A percentile compares a stretch with the other conserved stretches of the same genome.
phyloP scores from a whole-genome alignment of 2,888 invertebrate species.

The Adela reaumurella region DNA sequence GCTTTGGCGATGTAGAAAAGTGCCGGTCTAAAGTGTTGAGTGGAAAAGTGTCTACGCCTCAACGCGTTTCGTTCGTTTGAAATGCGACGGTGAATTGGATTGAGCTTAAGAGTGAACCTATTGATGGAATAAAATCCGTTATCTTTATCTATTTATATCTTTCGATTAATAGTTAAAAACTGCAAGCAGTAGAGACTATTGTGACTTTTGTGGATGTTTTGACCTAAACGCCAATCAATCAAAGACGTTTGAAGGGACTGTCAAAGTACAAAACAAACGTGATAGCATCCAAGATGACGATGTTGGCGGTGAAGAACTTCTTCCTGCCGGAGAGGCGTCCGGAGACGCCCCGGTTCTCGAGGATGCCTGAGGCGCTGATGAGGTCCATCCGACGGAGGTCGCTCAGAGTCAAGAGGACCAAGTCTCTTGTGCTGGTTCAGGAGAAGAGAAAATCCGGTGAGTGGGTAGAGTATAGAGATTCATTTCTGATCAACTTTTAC shows the following conservation, averaged over 20 bases:
- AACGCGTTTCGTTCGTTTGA: no score
- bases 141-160: no score
- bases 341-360: conserved; percentile 56
- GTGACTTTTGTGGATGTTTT: no score
- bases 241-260: no score
- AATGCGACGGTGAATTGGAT: neutral
- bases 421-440: conserved; percentile 66
- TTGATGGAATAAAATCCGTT: no score
- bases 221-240: no score
- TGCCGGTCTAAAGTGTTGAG: neutral
- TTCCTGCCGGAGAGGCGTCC: conserved; percentile 64
- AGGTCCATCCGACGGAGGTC: conserved; percentile 69
- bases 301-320: conserved; percentile 74
- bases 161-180: no score
- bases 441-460: conserved; percentile 80
- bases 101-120: neutral
- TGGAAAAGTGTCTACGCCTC: neutral
- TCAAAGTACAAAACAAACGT: conserved; percentile 7
- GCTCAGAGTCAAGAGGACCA: conserved; percentile 69
- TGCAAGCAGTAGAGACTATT: no score
- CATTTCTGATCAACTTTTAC: no score
- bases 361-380: conserved; percentile 72
- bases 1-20: no score
- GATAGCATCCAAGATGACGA: conserved; percentile 23
- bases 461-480: conserved; percentile 42